Percentiles rank a stretch among this genome's conserved stretches.
Conservation (phyloP, 2,113 vertebrate genomes). For the Halcyon senegalensis region DNA sequence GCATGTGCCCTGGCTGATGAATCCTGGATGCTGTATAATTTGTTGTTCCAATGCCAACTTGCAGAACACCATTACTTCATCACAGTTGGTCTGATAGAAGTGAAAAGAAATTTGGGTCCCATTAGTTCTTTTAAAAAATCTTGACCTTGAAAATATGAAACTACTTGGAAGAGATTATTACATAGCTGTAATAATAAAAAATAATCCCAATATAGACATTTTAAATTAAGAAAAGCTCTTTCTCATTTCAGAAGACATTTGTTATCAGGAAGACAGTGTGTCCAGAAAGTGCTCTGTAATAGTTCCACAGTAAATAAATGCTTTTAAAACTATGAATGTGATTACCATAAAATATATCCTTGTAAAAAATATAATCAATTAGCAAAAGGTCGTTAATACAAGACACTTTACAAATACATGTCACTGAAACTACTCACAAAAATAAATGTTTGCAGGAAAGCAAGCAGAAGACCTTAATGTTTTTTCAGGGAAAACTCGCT, state of each 20-base stretch:
- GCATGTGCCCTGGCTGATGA: neutral
- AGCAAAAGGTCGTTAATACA: neutral
- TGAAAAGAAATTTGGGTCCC: neutral
- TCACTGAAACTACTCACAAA: neutral
- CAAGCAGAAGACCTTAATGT: neutral
- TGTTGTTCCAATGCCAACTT: conserved; percentile 38
- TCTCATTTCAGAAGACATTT: conserved; percentile 10
- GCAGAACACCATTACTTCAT: conserved; percentile 25
- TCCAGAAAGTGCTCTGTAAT: neutral
- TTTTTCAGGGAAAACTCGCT: neutral
- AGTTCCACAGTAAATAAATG: conserved; percentile 29
- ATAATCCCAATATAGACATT: neutral
- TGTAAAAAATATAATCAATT: conserved; percentile 8
- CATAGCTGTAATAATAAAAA: conserved; percentile 9
- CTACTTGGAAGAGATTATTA: conserved; percentile 19
- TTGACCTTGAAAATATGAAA: conserved; percentile 37
- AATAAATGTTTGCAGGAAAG: neutral
- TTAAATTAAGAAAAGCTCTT: conserved; percentile 27
- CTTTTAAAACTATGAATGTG: neutral
- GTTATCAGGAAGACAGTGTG: neutral
- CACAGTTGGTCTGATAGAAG: neutral
- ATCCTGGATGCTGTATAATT: conserved; percentile 8
- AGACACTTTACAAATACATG: neutral
- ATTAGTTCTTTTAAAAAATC: conserved; percentile 5
- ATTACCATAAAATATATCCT: neutral